These are phyloP conservation scores for Aplidium turbinatum DNA, from an alignment of 23 tunicate genomes.

Conservation along the genomic window DNA sequence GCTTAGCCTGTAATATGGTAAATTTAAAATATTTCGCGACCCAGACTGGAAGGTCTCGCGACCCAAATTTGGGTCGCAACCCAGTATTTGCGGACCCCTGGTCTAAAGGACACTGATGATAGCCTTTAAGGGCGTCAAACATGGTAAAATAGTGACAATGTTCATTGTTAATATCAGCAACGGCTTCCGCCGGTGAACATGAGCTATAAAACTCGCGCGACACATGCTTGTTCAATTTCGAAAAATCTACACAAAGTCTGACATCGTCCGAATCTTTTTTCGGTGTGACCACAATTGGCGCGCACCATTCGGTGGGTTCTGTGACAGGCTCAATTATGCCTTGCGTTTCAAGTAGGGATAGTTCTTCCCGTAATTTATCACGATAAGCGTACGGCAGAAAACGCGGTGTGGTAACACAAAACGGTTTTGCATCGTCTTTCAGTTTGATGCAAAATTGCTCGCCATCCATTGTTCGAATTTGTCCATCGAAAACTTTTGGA, in stretches of 20 bases:
- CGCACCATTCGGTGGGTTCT: conserved; percentile 2
- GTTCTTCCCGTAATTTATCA: no score
- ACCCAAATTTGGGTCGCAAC: no score
- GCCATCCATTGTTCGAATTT: not conserved
- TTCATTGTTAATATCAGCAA: not conserved
- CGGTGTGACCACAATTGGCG: conserved; percentile 9
- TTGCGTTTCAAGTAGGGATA: not conserved
- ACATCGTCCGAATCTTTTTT: conserved; percentile 20
- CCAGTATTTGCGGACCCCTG: no score
- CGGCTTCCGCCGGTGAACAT: conserved; percentile 9
- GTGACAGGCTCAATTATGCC: conserved; percentile 10
- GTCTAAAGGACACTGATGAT: conserved; percentile 12
- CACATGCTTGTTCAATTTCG: not conserved
- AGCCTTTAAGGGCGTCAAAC: conserved; percentile 4
- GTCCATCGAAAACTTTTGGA: not conserved
- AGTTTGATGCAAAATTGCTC: not conserved
- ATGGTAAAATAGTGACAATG: conserved; percentile 9
- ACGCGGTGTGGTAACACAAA: no score
- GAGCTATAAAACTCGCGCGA: not conserved
- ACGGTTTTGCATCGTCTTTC: no score
- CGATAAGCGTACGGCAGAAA: no score
- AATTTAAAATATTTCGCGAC: no score
- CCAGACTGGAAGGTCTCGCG: no score
- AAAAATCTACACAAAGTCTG: conserved; percentile 5
- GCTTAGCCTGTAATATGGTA: no score